Percentiles rank a stretch among this genome's conserved stretches.
Conservation (phyloP, 92 coral and sea anemone species). For the Virgularia gustaviana region DNA sequence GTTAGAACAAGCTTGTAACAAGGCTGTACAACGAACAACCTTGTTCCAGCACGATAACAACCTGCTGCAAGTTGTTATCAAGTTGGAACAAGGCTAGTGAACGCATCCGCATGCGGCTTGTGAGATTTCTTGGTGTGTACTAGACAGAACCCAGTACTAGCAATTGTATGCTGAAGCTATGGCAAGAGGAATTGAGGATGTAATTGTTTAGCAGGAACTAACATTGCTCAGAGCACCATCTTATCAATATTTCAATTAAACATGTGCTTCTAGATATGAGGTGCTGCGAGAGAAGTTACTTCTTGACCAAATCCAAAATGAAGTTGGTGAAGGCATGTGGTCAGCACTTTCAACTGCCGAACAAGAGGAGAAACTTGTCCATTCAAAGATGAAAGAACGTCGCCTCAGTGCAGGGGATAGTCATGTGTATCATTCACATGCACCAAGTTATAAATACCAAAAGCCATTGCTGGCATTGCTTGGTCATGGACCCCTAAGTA, state of each 20-base stretch:
- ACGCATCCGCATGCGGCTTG: too few species aligned
- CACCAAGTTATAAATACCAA: conserved; percentile 41
- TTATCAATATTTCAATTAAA: not conserved
- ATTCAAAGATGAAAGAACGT: conserved; percentile 74
- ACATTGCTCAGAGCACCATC: not conserved
- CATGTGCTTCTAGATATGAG: conserved; percentile 61
- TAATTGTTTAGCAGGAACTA: not conserved
- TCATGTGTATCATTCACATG: conserved; percentile 31
- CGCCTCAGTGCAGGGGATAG: conserved; percentile 56
- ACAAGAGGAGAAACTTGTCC: conserved; percentile 74
- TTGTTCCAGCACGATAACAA: too few species aligned
- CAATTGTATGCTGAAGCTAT: too few species aligned
- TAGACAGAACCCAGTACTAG: too few species aligned
- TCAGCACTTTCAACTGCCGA: conserved; percentile 75
- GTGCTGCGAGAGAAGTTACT: conserved; percentile 74
- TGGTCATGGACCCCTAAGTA: conserved; percentile 63
- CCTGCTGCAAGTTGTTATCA: too few species aligned
- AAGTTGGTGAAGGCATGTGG: conserved; percentile 99
- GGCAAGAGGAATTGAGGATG: too few species aligned
- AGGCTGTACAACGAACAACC: too few species aligned
- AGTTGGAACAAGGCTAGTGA: too few species aligned
- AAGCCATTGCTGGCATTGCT: conserved; percentile 69
- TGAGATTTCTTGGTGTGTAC: too few species aligned
- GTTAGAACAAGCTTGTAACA: too few species aligned
- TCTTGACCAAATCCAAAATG: conserved; percentile 65